Evolutionary conservation across 2,888 invertebrate genomes (phyloP), one percentile per base, ranked within the genome.

Genomic region (Stegophylla sp.): DNA sequence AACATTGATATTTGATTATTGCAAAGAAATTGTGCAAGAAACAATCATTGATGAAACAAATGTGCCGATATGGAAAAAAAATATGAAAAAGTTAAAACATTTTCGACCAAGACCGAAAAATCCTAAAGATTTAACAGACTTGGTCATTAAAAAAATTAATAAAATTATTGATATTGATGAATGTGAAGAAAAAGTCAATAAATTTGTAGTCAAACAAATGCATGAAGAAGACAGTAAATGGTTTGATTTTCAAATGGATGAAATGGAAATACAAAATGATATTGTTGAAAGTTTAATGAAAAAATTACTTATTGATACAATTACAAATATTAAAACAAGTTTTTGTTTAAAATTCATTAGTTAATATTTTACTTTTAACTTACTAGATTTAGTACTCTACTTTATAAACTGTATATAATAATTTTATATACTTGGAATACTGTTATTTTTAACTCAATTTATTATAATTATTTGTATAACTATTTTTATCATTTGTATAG

Each of bases 1-100:
- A 69, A 61, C 17, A 34, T 71, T 79, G 12, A 59, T 79, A 28
- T 79, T 79, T 26, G 79, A 79, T 61, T 79, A 79, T 9, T 71
- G 79, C 20, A 69, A 79, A 41, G 61, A 79, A 61, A 61, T 79
- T 12, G 23, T 41, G 13, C 51, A 20, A 61, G 56, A 69, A 4
- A 26, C 43, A 41, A 63, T 71, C 34, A 48, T 34, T n/a, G 53
- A 48, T 17, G 17, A 61, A 15, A 13, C 41, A 48, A 20, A 34
- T 26, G 3, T 59, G 61, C 79, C 79, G 7, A 34, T 79, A 34
- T 71, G 79, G 79, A 71, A 34, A 28, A 69, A 17, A 51, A 17
- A 28, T 41, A 34, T 45, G n/a, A 48, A 61, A 51, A 48, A 12
- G 12, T 71, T 79, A n/a, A 79, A 79, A 41, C 5, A 69, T 5